Percentiles rank a stretch among this genome's conserved stretches.
These are phyloP conservation scores for Euphydryas editha DNA, from an alignment of 2,888 invertebrate species.

Conservation along the genomic window DNA sequence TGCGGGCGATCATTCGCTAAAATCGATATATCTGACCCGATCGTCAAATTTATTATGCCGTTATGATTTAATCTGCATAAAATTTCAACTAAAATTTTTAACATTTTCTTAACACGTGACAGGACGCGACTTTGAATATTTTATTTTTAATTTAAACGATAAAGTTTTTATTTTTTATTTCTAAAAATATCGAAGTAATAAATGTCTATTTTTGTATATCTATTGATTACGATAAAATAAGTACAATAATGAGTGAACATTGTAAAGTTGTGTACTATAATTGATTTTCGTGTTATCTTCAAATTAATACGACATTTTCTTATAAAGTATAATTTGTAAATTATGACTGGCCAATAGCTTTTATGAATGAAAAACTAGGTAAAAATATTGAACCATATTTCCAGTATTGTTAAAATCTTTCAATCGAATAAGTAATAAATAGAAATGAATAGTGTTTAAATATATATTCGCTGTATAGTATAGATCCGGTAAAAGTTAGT, in stretches of 20 bases:
- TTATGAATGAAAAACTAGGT: too few relatives aligned
- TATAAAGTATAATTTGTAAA: background rate
- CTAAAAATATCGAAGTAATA: too few relatives aligned
- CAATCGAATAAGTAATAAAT: background rate
- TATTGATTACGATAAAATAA: background rate
- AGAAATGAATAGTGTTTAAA: background rate
- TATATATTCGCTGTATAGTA: background rate
- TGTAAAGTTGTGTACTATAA: constrained; percentile 13
- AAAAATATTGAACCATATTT: too few relatives aligned
- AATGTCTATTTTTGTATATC: background rate
- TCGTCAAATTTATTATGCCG: constrained; percentile 1
- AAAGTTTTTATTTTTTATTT: too few relatives aligned
- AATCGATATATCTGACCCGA: constrained; percentile 8
- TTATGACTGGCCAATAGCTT: too few relatives aligned
- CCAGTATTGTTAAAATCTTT: too few relatives aligned
- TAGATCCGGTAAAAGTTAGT: constrained; percentile 13
- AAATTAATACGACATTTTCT: background rate
- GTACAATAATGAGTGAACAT: background rate
- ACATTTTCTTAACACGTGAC: background rate
- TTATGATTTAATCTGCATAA: constrained; percentile 12
- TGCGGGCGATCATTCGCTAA: constrained; percentile 15
- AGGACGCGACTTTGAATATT: background rate
- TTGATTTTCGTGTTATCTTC: background rate
- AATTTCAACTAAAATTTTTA: background rate
- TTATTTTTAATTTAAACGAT: too few relatives aligned